These are phyloP conservation scores for Acipenser ruthenus DNA, from an alignment of 2,797 vertebrate genomes.

Conservation along the genomic window DNA sequence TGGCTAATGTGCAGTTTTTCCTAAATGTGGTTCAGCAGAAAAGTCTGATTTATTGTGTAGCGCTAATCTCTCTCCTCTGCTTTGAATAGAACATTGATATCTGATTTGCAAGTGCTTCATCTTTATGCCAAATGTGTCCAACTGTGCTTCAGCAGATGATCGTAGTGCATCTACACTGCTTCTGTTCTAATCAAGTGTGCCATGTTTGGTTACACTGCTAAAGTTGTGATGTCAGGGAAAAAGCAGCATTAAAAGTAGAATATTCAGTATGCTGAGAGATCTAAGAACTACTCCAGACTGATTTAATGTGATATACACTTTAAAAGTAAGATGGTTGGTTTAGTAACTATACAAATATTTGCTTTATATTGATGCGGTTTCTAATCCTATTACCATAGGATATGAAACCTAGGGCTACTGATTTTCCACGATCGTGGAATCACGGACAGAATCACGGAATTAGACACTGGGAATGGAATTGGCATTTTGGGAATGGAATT, in stretches of 20 bases:
- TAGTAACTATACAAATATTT: too few species aligned
- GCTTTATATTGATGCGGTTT: too few species aligned
- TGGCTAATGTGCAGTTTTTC: not conserved
- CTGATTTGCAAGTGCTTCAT: constrained; percentile 34
- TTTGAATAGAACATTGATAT: constrained; percentile 23
- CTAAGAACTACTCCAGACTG: not conserved
- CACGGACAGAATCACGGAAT: too few species aligned
- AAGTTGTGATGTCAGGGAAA: constrained; percentile 2
- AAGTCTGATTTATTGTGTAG: constrained; percentile 5
- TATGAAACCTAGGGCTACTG: too few species aligned
- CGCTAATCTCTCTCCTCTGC: not conserved
- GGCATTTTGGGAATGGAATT: too few species aligned
- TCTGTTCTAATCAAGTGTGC: constrained; percentile 27
- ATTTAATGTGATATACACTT: not conserved
- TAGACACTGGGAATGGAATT: too few species aligned
- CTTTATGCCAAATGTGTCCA: constrained; percentile 25
- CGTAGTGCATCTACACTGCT: constrained; percentile 22
- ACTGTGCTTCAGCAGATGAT: constrained; percentile 28
- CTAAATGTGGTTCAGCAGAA: not conserved
- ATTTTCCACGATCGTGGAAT: too few species aligned
- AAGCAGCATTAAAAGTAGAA: not conserved
- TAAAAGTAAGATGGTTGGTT: not conserved
- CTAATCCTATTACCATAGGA: too few species aligned
- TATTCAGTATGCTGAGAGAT: not conserved
- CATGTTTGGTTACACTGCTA: constrained; percentile 1